phyloP scores from a whole-genome alignment of 2,888 invertebrate species.

The Deilephila elpenor region DNA sequence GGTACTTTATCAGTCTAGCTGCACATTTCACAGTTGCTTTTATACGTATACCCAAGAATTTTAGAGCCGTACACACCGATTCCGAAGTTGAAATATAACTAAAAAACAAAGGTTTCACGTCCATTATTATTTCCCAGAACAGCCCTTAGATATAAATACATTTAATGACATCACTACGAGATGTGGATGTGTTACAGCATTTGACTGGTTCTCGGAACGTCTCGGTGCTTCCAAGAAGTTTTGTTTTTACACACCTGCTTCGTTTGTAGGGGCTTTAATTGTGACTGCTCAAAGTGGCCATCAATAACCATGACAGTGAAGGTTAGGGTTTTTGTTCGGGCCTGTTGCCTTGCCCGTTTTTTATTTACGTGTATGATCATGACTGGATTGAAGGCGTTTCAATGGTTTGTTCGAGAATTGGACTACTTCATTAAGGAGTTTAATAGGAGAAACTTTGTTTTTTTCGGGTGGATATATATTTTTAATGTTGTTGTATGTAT shows the following conservation, averaged over 20 bases:
- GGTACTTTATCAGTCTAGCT: too few species aligned
- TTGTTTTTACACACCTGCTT: slow-evolving; percentile 71
- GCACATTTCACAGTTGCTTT: too few species aligned
- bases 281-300: slow-evolving; percentile 65
- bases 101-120: neutral
- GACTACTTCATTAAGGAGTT: neutral
- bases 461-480: neutral
- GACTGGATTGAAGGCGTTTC: neutral
- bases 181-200: slow-evolving; percentile 41
- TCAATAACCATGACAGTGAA: slow-evolving; percentile 66
- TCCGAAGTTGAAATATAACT: neutral
- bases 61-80: too few species aligned
- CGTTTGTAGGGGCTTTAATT: slow-evolving; percentile 66
- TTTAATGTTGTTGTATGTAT: neutral
- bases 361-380: slow-evolving; percentile 8
- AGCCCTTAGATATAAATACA: slow-evolving; percentile 35
- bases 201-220: slow-evolving; percentile 67
- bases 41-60: too few species aligned
- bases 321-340: slow-evolving; percentile 27
- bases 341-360: slow-evolving; percentile 12
- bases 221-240: slow-evolving; percentile 67
- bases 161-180: slow-evolving; percentile 63
- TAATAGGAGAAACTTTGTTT: neutral
- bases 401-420: neutral
- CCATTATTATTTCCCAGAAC: neutral